Evolutionary conservation across 2,113 vertebrate species (phyloP), one percentile per base, ranked within the genome.

Genomic region (Sylvia atricapilla): DNA sequence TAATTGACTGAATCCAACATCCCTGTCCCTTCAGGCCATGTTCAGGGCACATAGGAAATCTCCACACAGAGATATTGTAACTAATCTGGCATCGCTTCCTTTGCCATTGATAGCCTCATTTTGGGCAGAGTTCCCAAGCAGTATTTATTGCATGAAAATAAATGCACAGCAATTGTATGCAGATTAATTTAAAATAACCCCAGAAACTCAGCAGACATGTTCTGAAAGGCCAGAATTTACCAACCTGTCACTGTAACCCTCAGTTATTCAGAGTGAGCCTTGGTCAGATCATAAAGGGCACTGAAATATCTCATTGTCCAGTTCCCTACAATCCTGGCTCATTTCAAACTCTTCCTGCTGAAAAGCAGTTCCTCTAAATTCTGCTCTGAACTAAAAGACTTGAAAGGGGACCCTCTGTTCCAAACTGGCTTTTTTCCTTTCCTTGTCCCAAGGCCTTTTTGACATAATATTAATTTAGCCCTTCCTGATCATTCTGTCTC

Each of bases 401-500:
- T 92, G 50, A 94, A 96, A 97, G 72, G 64, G 46, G 41, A 96
- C 80, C 27, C 44, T 91, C 59, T 93, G 89, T 86, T 96, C 91
- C 82, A 92, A 93, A 95, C 3, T 84, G 90, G 83, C 66, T 87
- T 84, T 93, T 87, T 89, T 89, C 88, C 84, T 83, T 93, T 81
- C 73, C 64, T 90, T 95, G 62, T 94, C 93, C 92, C 90, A 96
- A 93, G 95, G 93, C 85, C 79, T 81, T 93, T 93, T 75, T 28
- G 93, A 92, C 93, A 97, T 87, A 91, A 88, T 73, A 95, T 87
- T 96, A 96, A 96, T 93, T 95, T 92, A 96, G 91, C 41, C 85
- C 84, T 96, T 96, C 93, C 93, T 93, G 96, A 94, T 87, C 60
- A 70, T 89, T 95, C 94, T 88, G 87, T 73, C 72, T 85, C 59